Conservation (phyloP, 2,113 vertebrate species). For the Callospermophilus lateralis region DNA sequence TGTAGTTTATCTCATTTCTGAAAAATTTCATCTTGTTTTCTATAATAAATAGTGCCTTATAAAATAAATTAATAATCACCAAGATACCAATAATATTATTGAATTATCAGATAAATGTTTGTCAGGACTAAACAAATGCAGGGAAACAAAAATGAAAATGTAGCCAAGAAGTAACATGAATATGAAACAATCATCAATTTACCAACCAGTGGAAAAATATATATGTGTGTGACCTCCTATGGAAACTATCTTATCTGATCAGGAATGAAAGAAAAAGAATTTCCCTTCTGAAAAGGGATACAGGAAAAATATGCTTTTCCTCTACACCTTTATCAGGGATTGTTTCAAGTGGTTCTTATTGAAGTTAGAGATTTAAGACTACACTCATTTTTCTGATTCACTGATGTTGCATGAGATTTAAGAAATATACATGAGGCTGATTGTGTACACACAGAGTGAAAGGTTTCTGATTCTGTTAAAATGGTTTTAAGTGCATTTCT, state of each 20-base stretch:
- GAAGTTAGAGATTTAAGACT: neutral
- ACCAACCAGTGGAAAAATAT: neutral
- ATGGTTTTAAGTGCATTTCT: neutral
- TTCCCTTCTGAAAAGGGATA: neutral
- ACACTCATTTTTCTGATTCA: constrained; percentile 7
- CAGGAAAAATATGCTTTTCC: neutral
- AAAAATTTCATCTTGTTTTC: neutral
- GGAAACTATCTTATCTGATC: neutral
- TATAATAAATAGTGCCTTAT: neutral
- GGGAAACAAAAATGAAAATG: neutral
- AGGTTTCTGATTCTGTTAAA: neutral
- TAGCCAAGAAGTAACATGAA: neutral
- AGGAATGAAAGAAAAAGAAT: neutral
- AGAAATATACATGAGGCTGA: neutral
- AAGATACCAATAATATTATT: neutral
- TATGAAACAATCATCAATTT: neutral
- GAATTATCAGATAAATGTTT: neutral
- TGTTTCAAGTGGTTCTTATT: neutral
- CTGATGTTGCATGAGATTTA: neutral
- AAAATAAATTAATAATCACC: constrained; percentile 35
- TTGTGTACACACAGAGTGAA: neutral
- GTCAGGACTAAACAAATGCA: neutral
- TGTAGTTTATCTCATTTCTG: constrained; percentile 6
- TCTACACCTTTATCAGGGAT: neutral
- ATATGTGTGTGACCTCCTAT: neutral